phyloP scores from a whole-genome alignment of 2,113 vertebrate genomes.

The human (Homo sapiens) region DNA sequence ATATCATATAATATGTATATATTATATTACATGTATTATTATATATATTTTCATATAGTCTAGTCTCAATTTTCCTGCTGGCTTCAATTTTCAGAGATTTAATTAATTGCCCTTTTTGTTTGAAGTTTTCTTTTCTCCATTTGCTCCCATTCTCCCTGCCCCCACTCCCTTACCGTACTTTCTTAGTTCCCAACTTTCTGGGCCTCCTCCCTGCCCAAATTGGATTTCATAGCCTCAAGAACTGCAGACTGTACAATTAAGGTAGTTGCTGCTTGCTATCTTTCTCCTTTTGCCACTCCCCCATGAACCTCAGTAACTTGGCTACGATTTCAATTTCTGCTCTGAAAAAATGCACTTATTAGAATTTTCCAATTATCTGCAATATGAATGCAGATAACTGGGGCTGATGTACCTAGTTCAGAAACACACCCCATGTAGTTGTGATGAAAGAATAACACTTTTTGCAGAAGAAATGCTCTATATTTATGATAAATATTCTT shows the following conservation, averaged over 20 bases:
- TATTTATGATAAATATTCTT: neutral
- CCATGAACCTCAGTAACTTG: neutral
- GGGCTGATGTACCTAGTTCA: neutral
- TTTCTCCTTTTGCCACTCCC: neutral
- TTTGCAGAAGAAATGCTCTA: neutral
- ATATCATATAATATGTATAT: neutral
- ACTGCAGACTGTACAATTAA: neutral
- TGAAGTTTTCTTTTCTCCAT: neutral
- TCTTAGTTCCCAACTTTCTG: conserved; percentile 1
- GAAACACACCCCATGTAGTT: neutral
- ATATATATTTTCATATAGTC: neutral
- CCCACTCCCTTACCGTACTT: neutral
- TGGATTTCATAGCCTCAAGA: conserved; percentile 5
- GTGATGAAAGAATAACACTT: neutral
- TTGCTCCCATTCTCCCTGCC: neutral
- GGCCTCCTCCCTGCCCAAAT: neutral
- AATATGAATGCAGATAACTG: neutral
- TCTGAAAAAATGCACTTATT: neutral
- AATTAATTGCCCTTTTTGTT: neutral
- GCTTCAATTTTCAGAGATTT: neutral
- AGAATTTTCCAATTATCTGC: neutral
- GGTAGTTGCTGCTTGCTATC: neutral
- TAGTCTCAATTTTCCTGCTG: neutral
- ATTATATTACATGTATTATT: neutral
- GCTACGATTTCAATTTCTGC: neutral